Percentiles rank a stretch among this genome's conserved stretches.
Conservation (phyloP, 2,113 vertebrate genomes). For the Dipodomys stephensi region DNA sequence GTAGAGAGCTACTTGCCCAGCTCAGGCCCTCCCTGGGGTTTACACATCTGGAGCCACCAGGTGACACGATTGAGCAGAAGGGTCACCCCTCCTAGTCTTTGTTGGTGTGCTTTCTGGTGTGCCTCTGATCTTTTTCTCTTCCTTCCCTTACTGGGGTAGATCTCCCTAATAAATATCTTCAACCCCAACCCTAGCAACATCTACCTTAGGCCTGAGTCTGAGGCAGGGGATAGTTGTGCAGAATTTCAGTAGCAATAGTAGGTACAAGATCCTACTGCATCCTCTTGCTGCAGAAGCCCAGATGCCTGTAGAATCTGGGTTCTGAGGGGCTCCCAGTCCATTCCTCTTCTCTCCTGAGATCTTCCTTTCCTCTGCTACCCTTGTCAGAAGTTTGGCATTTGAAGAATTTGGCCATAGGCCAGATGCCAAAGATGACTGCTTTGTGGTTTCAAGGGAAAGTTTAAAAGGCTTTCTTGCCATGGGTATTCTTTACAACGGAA, state of each 20-base stretch:
- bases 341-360: not conserved
- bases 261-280: no score
- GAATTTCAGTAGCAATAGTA: no score
- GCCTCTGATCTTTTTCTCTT: not conserved
- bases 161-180: not conserved
- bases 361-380: not conserved
- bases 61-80: not conserved
- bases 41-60: not conserved
- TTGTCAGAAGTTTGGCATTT: constrained; percentile 65
- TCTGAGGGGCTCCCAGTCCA: not conserved
- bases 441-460: constrained; percentile 44
- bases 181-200: not conserved
- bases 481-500: constrained; percentile 55
- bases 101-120: not conserved
- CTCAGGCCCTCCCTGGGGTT: not conserved
- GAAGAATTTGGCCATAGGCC: constrained; percentile 76
- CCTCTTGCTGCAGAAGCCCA: not conserved
- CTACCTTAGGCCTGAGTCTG: no score
- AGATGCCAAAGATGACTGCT: constrained; percentile 27
- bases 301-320: not conserved
- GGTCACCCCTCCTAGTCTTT: not conserved
- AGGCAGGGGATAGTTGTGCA: no score
- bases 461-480: constrained; percentile 63
- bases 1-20: not conserved
- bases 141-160: not conserved